Conservation (phyloP, 2,113 vertebrate species). For the Cricetomys ansorgei region DNA sequence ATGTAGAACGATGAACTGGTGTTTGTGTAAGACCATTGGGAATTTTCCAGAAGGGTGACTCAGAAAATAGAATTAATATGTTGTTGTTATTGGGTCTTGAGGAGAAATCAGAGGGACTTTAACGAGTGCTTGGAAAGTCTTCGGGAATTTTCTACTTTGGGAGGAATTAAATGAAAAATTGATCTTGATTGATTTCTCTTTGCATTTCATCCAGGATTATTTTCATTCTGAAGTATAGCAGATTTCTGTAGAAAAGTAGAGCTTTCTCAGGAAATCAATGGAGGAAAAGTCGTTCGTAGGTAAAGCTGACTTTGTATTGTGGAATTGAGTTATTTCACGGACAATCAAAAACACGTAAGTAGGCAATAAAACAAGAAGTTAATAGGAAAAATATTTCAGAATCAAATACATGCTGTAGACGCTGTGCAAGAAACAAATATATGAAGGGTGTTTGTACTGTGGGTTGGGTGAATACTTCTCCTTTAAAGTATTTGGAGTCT, state of each 20-base stretch:
- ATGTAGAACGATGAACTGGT: neutral
- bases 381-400: neutral
- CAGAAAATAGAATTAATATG: neutral
- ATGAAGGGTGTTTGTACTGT: neutral
- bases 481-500: neutral
- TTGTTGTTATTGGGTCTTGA: neutral
- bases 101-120: neutral
- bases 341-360: neutral
- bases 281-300: neutral
- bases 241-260: neutral
- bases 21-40: neutral
- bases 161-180: neutral
- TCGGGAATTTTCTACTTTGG: neutral
- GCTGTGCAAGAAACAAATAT: neutral
- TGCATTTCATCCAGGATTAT: neutral
- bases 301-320: neutral
- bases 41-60: neutral
- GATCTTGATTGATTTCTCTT: neutral
- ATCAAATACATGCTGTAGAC: neutral
- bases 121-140: neutral
- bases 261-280: neutral
- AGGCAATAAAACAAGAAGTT: neutral
- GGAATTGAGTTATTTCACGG: neutral
- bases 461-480: neutral
- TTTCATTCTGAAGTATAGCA: neutral